phyloP scores from a whole-genome alignment of 2,797 vertebrate species.

The Coregonus suidteri region DNA sequence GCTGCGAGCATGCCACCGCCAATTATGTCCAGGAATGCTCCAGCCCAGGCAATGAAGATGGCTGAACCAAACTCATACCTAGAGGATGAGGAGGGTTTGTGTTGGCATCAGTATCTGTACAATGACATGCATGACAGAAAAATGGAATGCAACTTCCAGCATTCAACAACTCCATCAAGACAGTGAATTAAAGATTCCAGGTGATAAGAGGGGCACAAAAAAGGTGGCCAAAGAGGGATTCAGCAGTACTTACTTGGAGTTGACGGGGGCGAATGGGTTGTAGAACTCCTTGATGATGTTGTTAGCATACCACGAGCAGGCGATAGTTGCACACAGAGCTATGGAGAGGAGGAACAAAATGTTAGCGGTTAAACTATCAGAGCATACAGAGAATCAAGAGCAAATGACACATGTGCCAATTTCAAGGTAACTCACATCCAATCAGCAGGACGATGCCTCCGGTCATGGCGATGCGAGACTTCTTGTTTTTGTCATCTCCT shows the following conservation, averaged over 20 bases:
- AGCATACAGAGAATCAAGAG: constrained; percentile 82
- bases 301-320: constrained; percentile 84
- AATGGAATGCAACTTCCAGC: neutral
- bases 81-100: neutral
- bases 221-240: neutral
- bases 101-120: neutral
- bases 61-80: constrained; percentile 90
- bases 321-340: constrained; percentile 76
- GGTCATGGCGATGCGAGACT: constrained; percentile 81
- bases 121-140: neutral
- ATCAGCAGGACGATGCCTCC: constrained; percentile 76
- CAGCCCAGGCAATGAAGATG: constrained; percentile 88
- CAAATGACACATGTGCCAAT: constrained; percentile 68
- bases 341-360: constrained; percentile 6
- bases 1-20: constrained; percentile 83
- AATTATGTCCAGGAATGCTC: constrained; percentile 76
- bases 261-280: constrained; percentile 76
- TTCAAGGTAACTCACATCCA: constrained; percentile 83
- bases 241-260: constrained; percentile 80
- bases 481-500: constrained; percentile 80
- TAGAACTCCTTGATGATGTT: constrained; percentile 86
- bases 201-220: neutral
- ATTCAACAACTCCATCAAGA: neutral
- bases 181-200: neutral
- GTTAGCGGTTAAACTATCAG: constrained; percentile 30